These are phyloP conservation scores for Malthinus flaveolus DNA, from an alignment of 2,888 invertebrate species.

Conservation along the genomic window DNA sequence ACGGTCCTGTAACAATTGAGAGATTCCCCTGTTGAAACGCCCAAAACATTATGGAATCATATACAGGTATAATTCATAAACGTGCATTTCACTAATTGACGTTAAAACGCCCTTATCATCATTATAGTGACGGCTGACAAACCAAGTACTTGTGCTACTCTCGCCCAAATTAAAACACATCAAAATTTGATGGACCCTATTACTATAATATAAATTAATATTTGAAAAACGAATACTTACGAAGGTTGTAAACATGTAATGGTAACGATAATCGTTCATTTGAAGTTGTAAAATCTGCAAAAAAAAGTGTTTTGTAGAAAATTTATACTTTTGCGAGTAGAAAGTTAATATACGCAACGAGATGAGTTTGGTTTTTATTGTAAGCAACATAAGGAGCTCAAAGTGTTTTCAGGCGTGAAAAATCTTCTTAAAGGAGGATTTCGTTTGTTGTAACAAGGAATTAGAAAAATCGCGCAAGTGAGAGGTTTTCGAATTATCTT, in stretches of 20 bases:
- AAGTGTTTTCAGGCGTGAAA: constrained; percentile 19
- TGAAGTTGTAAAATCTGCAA: constrained; percentile 89
- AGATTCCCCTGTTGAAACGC: no score
- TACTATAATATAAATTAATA: not conserved
- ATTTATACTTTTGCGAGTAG: not conserved
- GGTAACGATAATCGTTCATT: constrained; percentile 95
- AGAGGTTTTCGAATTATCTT: no score
- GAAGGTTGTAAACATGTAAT: constrained; percentile 93
- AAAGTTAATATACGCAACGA: constrained; percentile 1
- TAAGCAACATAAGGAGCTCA: constrained; percentile 6
- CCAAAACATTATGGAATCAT: no score
- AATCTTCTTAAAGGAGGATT: constrained; percentile 19
- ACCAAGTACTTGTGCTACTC: no score
- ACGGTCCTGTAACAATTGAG: no score
- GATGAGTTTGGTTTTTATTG: not conserved
- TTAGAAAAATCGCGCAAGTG: no score
- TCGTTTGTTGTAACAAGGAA: not conserved
- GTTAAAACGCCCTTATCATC: no score
- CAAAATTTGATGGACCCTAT: not conserved
- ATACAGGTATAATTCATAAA: no score
- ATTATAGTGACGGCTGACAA: no score
- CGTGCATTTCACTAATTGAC: no score
- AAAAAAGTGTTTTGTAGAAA: constrained; percentile 1
- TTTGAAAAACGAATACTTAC: constrained; percentile 65
- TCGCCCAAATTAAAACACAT: not conserved